phyloP scores from a whole-genome alignment of 2,888 invertebrate species.

The Beris chalybata region DNA sequence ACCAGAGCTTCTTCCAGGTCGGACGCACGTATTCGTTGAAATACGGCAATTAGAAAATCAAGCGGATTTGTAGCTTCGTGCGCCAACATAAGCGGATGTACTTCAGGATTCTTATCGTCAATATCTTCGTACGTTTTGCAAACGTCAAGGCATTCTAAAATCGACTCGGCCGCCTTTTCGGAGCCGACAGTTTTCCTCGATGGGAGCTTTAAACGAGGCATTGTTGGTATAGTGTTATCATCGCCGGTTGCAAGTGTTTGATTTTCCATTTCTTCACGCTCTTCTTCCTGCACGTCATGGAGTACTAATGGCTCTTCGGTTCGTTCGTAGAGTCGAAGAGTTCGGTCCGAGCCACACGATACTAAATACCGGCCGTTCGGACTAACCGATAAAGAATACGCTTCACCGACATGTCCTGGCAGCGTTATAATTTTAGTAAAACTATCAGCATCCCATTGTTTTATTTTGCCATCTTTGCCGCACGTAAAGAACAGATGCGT shows the following conservation, averaged over 20 bases:
- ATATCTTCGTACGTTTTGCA: slow-evolving; percentile 61
- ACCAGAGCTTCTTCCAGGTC: slow-evolving; percentile 90
- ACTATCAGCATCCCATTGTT: slow-evolving; percentile 96
- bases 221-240: slow-evolving; percentile 67
- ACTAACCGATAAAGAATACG: slow-evolving; percentile 74
- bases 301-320: slow-evolving; percentile 89
- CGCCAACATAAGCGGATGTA: slow-evolving; percentile 82
- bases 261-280: slow-evolving; percentile 75
- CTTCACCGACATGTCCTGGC: slow-evolving; percentile 82
- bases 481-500: slow-evolving; percentile 94
- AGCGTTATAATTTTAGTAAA: slow-evolving; percentile 89
- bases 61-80: slow-evolving; percentile 71
- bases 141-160: slow-evolving; percentile 87
- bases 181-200: slow-evolving; percentile 69
- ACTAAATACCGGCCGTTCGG: slow-evolving; percentile 77
- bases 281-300: slow-evolving; percentile 86
- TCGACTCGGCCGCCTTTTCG: slow-evolving; percentile 73
- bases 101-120: slow-evolving; percentile 51
- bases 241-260: slow-evolving; percentile 71
- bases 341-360: slow-evolving; percentile 85
- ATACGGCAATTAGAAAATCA: slow-evolving; percentile 78
- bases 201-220: slow-evolving; percentile 78
- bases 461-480: slow-evolving; percentile 91
- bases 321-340: slow-evolving; percentile 82
- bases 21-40: slow-evolving; percentile 80